These are phyloP conservation scores for Crenuchus spilurus DNA, from an alignment of 2,797 vertebrate genomes.

Conservation along the genomic window DNA sequence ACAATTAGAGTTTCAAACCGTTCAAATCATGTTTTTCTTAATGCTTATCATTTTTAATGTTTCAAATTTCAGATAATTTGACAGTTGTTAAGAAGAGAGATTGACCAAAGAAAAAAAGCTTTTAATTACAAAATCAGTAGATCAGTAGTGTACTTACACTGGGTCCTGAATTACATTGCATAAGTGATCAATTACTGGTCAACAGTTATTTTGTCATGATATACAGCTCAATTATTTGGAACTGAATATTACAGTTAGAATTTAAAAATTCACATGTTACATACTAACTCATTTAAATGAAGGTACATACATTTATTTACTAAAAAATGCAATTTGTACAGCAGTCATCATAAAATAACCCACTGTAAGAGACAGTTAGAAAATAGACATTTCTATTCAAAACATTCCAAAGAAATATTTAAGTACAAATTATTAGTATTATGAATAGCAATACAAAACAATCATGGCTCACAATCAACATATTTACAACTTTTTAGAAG, in stretches of 20 bases:
- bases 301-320: slow-evolving; percentile 34
- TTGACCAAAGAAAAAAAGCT: neutral
- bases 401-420: slow-evolving; percentile 36
- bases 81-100: no score
- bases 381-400: slow-evolving; percentile 48
- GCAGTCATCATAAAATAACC: slow-evolving; percentile 32
- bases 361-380: slow-evolving; percentile 34
- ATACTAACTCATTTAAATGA: neutral
- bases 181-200: neutral
- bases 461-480: slow-evolving; percentile 7
- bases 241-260: neutral
- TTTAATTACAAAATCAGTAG: slow-evolving; percentile 17
- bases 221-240: neutral
- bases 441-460: slow-evolving; percentile 24
- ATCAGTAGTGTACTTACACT: neutral
- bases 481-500: slow-evolving; percentile 17
- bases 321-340: slow-evolving; percentile 36
- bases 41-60: neutral
- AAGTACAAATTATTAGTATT: slow-evolving; percentile 37
- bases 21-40: neutral
- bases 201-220: neutral
- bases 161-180: neutral
- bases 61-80: neutral
- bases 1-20: no score
- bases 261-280: neutral